phyloP scores from a whole-genome alignment of 2,797 vertebrate species.

The Sorex maritimensis region DNA sequence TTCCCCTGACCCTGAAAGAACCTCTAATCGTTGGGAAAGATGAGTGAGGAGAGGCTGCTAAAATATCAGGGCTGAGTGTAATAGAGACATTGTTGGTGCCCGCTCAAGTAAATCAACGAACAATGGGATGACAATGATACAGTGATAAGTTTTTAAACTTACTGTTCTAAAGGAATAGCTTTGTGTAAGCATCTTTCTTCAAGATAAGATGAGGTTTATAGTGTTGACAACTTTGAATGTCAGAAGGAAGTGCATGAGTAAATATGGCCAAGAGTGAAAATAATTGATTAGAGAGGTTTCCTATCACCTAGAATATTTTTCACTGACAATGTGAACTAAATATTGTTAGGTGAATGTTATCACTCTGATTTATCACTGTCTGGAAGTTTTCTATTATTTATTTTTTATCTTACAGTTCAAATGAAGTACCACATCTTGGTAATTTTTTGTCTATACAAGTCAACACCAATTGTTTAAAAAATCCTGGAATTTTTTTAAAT shows the following conservation, averaged over 20 bases:
- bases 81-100: no score
- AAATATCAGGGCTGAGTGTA: no score
- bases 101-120: no score
- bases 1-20: no score
- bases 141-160: constrained; percentile 17
- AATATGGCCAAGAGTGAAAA: background rate
- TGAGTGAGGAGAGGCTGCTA: no score
- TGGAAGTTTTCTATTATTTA: background rate
- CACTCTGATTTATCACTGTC: background rate
- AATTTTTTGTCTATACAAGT: constrained; percentile 82
- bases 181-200: background rate
- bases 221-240: background rate
- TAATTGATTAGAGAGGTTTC: background rate
- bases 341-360: background rate
- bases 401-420: constrained; percentile 71
- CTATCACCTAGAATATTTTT: background rate
- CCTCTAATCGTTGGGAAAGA: no score
- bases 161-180: background rate
- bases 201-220: background rate
- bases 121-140: no score
- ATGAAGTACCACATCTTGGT: constrained; percentile 85
- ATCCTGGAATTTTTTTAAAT: constrained; percentile 77
- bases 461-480: constrained; percentile 77
- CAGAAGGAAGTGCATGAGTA: background rate
- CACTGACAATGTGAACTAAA: background rate